Base-by-base conservation (phyloP, 2,888 invertebrate species). In the Hipparchia semele region DNA sequence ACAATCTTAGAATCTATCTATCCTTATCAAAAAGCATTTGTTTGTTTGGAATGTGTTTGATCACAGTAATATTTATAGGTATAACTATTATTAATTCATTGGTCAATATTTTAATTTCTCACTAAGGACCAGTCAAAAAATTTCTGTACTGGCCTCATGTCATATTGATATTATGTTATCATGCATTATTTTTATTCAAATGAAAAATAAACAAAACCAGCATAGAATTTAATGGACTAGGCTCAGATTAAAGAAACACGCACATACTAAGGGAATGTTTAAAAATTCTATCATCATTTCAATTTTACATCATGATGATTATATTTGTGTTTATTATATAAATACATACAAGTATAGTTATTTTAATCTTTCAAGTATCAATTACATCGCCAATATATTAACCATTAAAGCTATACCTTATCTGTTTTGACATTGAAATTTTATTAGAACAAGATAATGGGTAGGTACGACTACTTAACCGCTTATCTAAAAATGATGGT, bases 401-500 rank as follows among this genome's bases (percentile, higher is more conserved):
- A 54, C 4, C 12, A 54, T 12, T 54, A 54, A 54, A 2, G 12
- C n/a, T 10, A 54, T n/a, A 12, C 10, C 49, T 51, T 64, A 64
- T 64, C 67, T 13, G 58, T 66, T 65, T 56, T 23, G 67, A 67
- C 67, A 58, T 67, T 67, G 46, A 54, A 46, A 33, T 53, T 65
- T 65, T 51, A 65, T 23, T 65, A 65, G 33, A 65, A 33, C 65
- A 53, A 65, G 10, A 65, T 13, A 12, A n/a, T 46, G 46, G 7
- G n/a, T 60, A 60, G 6, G 13, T 7, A 39, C 8, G 4, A 6
- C 39, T 13, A 56, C 45, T 54, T 65, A 70, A 58, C 10, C 33
- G 49, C 56, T 64, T 69, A 70, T 49, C 33, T 72, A 72, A 58
- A 56, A 72, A 71, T 68, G 70, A 64, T 64, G 45, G 54, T 70